Evolutionary conservation across 53 echinoderm and acorn worm species (phyloP), one percentile per base, ranked within the genome.

Genomic region (Patiria pectinifera): DNA sequence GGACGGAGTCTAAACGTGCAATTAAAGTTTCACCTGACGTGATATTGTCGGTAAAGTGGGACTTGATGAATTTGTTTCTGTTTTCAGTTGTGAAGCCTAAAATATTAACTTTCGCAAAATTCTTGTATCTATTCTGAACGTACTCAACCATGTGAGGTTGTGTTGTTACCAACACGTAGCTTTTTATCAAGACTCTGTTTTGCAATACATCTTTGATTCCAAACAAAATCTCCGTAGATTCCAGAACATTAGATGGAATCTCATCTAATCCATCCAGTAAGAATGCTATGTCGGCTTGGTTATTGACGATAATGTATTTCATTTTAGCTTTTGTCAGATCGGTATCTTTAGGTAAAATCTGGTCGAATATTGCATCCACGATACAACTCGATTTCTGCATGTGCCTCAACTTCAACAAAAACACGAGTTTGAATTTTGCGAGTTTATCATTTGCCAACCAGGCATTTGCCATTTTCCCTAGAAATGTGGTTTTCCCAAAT

Each of bases 201-300:
- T 60, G 83, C 8, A 83, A 59, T 3, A 83, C 59, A 26, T 83
- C 83, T 48, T 83, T n/a, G 59, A 83, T 48, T 83, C 1, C 15
- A 62, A 61, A 83, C 5, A 83, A 4, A 13, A 2, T 62, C 24
- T 83, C 62, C 1, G 59, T 12, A 60, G 83, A 83, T 24, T 83
- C 62, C 44, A 83, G 4, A 1, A 61, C 83, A 83, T 22, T 1
- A 24, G 60, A 46, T 83, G 59, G 26, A 83, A 83, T 60, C 44
- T 83, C 83, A 61, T 83, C 83, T 59, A 83, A 83, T 24, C 83
- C 83, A 4, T 83, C 83, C 16, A 83, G 22, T 7, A 83, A 59
- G 26, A 83, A 59, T 26, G 61, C 83, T 2, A 60, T 83, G 24
- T 83, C 19, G 19, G 15, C 83, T 60, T 83, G 47, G 62, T 83